phyloP scores from a whole-genome alignment of 2,888 invertebrate species.

The Phlogophora meticulosa region DNA sequence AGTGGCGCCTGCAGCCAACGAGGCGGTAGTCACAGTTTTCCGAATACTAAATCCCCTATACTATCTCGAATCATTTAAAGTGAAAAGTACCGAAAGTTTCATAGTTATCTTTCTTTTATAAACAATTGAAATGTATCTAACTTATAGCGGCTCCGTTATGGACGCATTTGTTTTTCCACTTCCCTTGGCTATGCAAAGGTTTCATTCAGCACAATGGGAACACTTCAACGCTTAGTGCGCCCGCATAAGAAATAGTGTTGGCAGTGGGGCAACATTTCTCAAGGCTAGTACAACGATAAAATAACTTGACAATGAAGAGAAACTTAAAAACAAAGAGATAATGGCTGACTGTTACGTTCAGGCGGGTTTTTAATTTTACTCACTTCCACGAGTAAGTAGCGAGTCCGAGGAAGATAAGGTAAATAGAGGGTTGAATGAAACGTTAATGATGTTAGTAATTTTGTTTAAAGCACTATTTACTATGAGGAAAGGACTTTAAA shows the following conservation, averaged over 20 bases:
- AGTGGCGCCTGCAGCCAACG: too few species aligned
- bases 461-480: not conserved
- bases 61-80: not conserved
- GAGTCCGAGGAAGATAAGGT: not conserved
- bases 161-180: constrained; percentile 73
- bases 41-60: too few species aligned
- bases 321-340: constrained; percentile 33
- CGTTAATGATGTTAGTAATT: constrained; percentile 11
- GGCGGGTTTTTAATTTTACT: constrained; percentile 3
- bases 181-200: constrained; percentile 71
- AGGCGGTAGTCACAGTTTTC: too few species aligned
- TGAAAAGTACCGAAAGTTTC: not conserved
- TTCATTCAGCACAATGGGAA: constrained; percentile 74
- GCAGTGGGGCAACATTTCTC: constrained; percentile 23
- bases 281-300: constrained; percentile 33
- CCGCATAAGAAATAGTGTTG: constrained; percentile 63
- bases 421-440: not conserved
- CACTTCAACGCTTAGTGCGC: constrained; percentile 71
- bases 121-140: constrained; percentile 46
- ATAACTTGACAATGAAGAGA: constrained; percentile 33
- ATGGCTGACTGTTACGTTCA: constrained; percentile 17
- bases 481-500: not conserved
- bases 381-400: too few species aligned
- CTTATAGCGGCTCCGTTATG: constrained; percentile 30
- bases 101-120: not conserved